A percentile compares a stretch with the other conserved stretches of the same genome.
Evolutionary conservation across 2,113 vertebrate genomes (phyloP).

Genomic region (Chunga burmeisteri): DNA sequence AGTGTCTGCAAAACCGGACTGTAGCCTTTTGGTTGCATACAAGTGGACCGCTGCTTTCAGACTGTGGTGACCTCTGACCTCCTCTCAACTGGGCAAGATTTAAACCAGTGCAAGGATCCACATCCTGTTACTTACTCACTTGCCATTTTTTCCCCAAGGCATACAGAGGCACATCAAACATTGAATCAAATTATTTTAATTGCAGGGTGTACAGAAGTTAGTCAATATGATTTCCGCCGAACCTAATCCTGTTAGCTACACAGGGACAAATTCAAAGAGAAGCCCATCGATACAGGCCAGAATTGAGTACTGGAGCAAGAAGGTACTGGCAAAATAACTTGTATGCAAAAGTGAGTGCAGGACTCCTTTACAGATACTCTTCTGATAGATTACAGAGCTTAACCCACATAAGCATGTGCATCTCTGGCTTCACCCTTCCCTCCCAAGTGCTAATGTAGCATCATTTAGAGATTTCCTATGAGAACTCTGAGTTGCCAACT

Average conservation of each 20-base stretch:
- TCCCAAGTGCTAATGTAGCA: neutral
- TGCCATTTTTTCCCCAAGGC: neutral
- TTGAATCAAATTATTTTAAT: neutral
- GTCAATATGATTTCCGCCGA: neutral
- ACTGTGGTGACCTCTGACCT: neutral
- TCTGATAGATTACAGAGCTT: neutral
- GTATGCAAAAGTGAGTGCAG: neutral
- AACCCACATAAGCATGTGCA: rapidly evolving
- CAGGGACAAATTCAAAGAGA: neutral
- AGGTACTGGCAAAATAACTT: neutral
- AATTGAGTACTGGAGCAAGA: neutral
- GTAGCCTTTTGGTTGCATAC: neutral
- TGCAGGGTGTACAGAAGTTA: neutral
- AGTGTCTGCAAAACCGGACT: neutral
- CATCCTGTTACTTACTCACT: neutral
- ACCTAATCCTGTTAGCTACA: neutral
- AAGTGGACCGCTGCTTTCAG: neutral
- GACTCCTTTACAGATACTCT: neutral
- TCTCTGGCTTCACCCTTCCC: neutral
- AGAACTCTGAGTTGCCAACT: neutral
- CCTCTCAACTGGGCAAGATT: neutral
- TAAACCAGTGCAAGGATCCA: neutral
- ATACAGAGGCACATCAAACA: neutral
- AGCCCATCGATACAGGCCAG: neutral
- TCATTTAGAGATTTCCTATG: neutral